A percentile compares a stretch with the other conserved stretches of the same genome.
Evolutionary conservation across 2,888 invertebrate genomes (phyloP).

Genomic region (Parapristionchus giblindavisi): DNA sequence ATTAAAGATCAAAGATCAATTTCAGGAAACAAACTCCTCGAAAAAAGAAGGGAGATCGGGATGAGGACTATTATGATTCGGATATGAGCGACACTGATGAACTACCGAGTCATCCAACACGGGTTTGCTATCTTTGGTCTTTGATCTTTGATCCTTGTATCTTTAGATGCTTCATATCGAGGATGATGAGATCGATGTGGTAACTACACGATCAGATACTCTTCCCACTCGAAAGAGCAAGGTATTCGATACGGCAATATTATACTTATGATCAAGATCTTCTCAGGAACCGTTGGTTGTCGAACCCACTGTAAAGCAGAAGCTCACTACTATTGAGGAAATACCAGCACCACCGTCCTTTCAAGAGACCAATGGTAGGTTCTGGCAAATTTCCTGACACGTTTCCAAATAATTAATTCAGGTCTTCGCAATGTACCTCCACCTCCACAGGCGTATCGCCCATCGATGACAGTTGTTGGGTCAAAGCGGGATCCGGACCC

Average conservation of each 20-base stretch:
- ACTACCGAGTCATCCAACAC: slow-evolving; percentile 22
- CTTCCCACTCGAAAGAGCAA: not conserved
- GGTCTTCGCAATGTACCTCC: slow-evolving; percentile 10
- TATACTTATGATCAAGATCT: too few relatives aligned
- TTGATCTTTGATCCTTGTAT: slow-evolving; percentile 22
- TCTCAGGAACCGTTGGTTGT: too few relatives aligned
- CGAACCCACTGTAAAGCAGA: too few relatives aligned
- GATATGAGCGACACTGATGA: slow-evolving; percentile 28
- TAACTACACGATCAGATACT: not conserved
- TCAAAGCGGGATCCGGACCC: not conserved
- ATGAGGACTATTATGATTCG: slow-evolving; percentile 29
- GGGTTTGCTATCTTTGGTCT: not conserved
- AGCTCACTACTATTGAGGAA: too few relatives aligned
- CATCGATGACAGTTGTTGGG: slow-evolving; percentile 11
- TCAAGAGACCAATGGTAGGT: too few relatives aligned
- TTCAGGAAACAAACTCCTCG: too few relatives aligned
- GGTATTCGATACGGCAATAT: not conserved
- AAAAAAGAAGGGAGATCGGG: slow-evolving; percentile 28
- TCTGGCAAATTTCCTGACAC: too few relatives aligned
- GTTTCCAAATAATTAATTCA: too few relatives aligned
- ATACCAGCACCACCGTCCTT: too few relatives aligned
- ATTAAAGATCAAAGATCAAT: slow-evolving; percentile 12
- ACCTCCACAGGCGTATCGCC: slow-evolving; percentile 24
- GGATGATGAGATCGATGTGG: slow-evolving; percentile 1
- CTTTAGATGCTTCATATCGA: slow-evolving; percentile 24